These are phyloP conservation scores for Litoditis marina DNA, from an alignment of 2,888 invertebrate genomes.

Conservation along the genomic window DNA sequence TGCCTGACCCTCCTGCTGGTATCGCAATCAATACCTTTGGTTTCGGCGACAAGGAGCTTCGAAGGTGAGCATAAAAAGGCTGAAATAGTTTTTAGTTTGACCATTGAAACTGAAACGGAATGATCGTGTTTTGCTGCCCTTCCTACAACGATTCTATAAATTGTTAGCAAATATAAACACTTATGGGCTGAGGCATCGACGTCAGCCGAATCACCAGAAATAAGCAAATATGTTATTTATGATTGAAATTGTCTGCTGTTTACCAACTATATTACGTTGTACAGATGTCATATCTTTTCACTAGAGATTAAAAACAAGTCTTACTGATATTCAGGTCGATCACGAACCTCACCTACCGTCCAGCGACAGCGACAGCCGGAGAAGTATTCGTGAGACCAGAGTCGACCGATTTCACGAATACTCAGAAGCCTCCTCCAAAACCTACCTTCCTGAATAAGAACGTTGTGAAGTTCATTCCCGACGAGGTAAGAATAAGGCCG, in stretches of 20 bases:
- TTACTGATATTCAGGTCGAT: slow-evolving; percentile 20
- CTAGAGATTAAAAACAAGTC: background rate
- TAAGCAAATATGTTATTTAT: background rate
- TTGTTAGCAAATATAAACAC: no score
- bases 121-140: no score
- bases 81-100: no score
- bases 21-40: slow-evolving; percentile 37
- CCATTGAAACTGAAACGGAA: no score
- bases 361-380: slow-evolving; percentile 22
- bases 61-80: no score
- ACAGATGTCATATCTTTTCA: no score
- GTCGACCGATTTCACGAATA: slow-evolving; percentile 24
- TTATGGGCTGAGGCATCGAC: no score
- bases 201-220: background rate
- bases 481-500: slow-evolving; percentile 39
- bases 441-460: slow-evolving; percentile 21
- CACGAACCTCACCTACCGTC: slow-evolving; percentile 37
- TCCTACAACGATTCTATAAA: no score
- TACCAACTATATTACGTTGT: no score
- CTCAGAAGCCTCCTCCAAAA: no score
- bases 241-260: background rate
- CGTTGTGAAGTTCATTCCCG: slow-evolving; percentile 32
- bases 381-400: slow-evolving; percentile 42
- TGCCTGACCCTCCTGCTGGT: slow-evolving; percentile 30
- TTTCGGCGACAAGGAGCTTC: slow-evolving; percentile 11